Evolutionary conservation across 2,888 invertebrate species (phyloP).

Genomic region (Chironomus tentans): DNA sequence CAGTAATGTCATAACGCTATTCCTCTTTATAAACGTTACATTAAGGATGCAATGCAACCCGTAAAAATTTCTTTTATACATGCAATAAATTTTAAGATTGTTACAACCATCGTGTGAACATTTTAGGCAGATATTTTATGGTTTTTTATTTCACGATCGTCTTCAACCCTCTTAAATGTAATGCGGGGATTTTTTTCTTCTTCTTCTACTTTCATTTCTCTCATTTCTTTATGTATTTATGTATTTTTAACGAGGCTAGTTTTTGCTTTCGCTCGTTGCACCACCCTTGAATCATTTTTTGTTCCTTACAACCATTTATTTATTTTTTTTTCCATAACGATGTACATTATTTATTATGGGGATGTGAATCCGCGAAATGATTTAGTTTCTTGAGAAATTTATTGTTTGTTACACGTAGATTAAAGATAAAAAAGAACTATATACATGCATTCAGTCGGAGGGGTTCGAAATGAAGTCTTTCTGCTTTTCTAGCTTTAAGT

Average conservation of each 20-base stretch:
- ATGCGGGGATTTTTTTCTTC: background rate
- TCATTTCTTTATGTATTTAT: too few relatives aligned
- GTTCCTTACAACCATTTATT: background rate
- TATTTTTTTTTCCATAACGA: background rate
- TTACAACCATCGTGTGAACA: slow-evolving; percentile 19
- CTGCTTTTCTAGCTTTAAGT: background rate
- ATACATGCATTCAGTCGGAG: background rate
- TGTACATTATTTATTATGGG: slow-evolving; percentile 15
- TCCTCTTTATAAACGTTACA: too few relatives aligned
- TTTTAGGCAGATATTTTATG: slow-evolving; percentile 6
- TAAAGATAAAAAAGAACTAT: background rate
- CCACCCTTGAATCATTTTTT: background rate
- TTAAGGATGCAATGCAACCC: background rate
- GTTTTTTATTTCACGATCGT: background rate
- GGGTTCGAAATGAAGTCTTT: slow-evolving; percentile 6
- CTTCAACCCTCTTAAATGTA: slow-evolving; percentile 5
- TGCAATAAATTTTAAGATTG: background rate
- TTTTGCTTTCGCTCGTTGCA: background rate
- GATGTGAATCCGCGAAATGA: slow-evolving; percentile 20
- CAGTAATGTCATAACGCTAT: too few relatives aligned
- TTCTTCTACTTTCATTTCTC: too few relatives aligned
- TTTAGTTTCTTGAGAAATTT: slow-evolving; percentile 8
- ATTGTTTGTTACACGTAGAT: background rate
- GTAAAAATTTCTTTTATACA: background rate
- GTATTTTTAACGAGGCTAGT: slow-evolving; percentile 18